A percentile compares a stretch with the other conserved stretches of the same genome.
phyloP scores from a whole-genome alignment of 2,888 invertebrate genomes.

The Lathronympha strigana region DNA sequence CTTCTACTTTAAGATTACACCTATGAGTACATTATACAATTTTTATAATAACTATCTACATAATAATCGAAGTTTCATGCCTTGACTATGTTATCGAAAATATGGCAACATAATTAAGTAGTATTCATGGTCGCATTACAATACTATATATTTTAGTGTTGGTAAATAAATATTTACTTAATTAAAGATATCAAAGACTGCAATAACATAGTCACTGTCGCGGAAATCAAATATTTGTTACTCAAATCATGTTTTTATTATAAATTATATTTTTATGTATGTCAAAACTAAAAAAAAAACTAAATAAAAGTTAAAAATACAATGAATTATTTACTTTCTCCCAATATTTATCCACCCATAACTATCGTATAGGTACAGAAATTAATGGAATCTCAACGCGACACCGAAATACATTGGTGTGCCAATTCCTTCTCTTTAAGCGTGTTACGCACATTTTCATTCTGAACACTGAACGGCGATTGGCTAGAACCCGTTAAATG shows the following conservation, averaged over 20 bases:
- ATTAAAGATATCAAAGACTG: slow-evolving; percentile 75
- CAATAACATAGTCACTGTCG: slow-evolving; percentile 81
- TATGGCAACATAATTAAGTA: slow-evolving; percentile 52
- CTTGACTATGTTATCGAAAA: slow-evolving; percentile 73
- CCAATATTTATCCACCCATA: slow-evolving; percentile 11
- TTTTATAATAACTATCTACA: slow-evolving; percentile 62
- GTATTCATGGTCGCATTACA: slow-evolving; percentile 47
- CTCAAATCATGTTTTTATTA: slow-evolving; percentile 73
- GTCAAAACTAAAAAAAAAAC: slow-evolving; percentile 66
- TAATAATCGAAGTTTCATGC: slow-evolving; percentile 64
- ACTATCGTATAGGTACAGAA: not conserved
- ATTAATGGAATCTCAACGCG: too few relatives aligned
- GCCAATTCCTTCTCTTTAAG: too few relatives aligned
- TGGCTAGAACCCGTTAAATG: too few relatives aligned
- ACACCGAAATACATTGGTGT: too few relatives aligned
- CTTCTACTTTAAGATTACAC: slow-evolving; percentile 57
- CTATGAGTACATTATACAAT: slow-evolving; percentile 49
- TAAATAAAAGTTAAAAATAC: slow-evolving; percentile 45
- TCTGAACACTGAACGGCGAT: too few relatives aligned
- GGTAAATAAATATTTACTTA: slow-evolving; percentile 48
- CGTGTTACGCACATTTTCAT: too few relatives aligned
- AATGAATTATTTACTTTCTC: slow-evolving; percentile 28
- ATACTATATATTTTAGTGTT: slow-evolving; percentile 40
- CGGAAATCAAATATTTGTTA: slow-evolving; percentile 68
- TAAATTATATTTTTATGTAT: slow-evolving; percentile 75